Percentiles rank a stretch among this genome's conserved stretches.
phyloP scores from a whole-genome alignment of 1,140 invertebrate genomes.

The Brachionus rotundiformis region DNA sequence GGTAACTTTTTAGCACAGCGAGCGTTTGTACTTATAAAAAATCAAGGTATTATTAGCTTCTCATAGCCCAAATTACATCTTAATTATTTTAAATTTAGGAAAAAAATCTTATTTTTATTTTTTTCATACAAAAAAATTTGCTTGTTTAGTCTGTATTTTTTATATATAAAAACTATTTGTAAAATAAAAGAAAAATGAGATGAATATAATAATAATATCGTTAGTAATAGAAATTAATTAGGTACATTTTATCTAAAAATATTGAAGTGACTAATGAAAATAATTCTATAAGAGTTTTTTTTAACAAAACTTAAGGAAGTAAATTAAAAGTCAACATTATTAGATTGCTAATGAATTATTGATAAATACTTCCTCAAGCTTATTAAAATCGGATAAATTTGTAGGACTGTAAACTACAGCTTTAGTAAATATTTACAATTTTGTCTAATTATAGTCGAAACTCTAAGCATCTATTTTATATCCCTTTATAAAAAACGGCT shows the following conservation, averaged over 20 bases:
- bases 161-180: too few relatives aligned
- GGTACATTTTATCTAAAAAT: not conserved
- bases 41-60: not conserved
- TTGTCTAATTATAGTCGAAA: not conserved
- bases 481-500: not conserved
- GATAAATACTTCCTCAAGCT: not conserved
- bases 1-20: not conserved
- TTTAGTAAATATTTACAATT: slow-evolving; percentile 3
- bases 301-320: not conserved
- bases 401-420: not conserved
- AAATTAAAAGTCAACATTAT: slow-evolving; percentile 12
- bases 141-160: too few relatives aligned
- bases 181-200: too few relatives aligned
- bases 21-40: not conserved
- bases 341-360: slow-evolving; percentile 5
- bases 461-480: not conserved
- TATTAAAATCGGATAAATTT: not conserved
- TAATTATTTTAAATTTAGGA: not conserved
- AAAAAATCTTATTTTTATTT: not conserved
- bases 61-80: not conserved
- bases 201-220: too few relatives aligned
- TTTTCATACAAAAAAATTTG: too few relatives aligned
- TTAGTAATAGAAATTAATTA: too few relatives aligned
- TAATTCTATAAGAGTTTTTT: not conserved
- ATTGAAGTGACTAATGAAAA: not conserved